These are phyloP conservation scores for Notamacropus eugenii DNA, from an alignment of 2,797 vertebrate genomes.

Conservation along the genomic window DNA sequence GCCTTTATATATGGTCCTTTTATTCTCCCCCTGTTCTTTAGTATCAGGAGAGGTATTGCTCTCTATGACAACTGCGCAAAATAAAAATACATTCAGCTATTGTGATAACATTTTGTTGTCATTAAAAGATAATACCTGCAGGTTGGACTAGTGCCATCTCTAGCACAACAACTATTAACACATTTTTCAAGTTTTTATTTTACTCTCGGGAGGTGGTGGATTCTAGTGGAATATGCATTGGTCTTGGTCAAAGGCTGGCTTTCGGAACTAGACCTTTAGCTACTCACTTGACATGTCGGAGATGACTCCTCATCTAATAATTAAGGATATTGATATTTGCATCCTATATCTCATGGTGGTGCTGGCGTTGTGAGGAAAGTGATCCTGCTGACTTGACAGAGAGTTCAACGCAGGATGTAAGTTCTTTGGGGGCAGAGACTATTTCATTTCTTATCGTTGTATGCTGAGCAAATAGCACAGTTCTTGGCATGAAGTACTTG, in stretches of 20 bases:
- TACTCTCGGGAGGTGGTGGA: neutral
- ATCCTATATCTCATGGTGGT: neutral
- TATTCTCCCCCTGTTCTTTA: constrained; percentile 37
- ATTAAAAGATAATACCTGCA: constrained; percentile 32
- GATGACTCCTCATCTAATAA: neutral
- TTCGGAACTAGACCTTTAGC: neutral
- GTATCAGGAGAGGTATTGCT: constrained; percentile 20
- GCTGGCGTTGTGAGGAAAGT: neutral
- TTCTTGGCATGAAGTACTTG: neutral
- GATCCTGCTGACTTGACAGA: neutral
- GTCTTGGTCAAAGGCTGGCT: neutral
- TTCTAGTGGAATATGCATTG: neutral
- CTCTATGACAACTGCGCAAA: neutral
- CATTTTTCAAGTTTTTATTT: constrained; percentile 5
- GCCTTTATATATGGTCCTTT: constrained; percentile 36
- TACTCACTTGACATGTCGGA: neutral
- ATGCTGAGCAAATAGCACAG: neutral
- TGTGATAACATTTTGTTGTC: neutral
- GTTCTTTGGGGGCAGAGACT: neutral
- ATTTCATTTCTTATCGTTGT: neutral
- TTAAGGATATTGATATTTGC: neutral
- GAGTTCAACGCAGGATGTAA: neutral
- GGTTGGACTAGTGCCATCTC: neutral
- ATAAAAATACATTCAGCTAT: constrained; percentile 23
- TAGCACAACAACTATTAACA: neutral